Evolutionary conservation across 2,797 vertebrate species (phyloP).

Genomic region (Amblyopsis hoosieri): DNA sequence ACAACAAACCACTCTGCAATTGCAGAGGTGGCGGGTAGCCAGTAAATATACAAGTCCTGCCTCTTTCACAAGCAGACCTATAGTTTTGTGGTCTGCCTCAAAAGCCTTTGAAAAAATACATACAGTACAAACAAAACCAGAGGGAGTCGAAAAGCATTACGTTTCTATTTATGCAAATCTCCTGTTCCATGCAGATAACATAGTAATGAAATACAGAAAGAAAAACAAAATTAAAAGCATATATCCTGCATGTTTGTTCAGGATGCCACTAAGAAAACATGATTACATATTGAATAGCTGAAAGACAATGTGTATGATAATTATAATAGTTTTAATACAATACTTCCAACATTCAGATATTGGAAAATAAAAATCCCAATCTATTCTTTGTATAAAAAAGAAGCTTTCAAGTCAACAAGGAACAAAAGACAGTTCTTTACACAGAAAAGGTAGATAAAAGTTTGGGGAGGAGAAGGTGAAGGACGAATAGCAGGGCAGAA

Average conservation of each 20-base stretch:
- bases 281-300: slow-evolving; percentile 89
- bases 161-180: slow-evolving; percentile 83
- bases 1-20: slow-evolving; percentile 94
- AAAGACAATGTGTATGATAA: slow-evolving; percentile 79
- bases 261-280: slow-evolving; percentile 83
- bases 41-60: slow-evolving; percentile 98
- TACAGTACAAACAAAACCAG: slow-evolving; percentile 82
- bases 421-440: slow-evolving; percentile 83
- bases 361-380: slow-evolving; percentile 92
- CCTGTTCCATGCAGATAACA: slow-evolving; percentile 94
- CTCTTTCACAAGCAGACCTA: slow-evolving; percentile 87
- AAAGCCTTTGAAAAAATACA: slow-evolving; percentile 87
- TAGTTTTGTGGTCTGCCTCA: slow-evolving; percentile 89
- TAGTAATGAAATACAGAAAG: slow-evolving; percentile 85
- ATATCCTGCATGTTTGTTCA: slow-evolving; percentile 87
- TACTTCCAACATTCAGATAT: slow-evolving; percentile 93
- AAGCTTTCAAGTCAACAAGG: slow-evolving; percentile 94
- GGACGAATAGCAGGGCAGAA: slow-evolving; percentile 56
- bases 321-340: slow-evolving; percentile 84
- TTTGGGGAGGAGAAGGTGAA: slow-evolving; percentile 60
- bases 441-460: slow-evolving; percentile 88
- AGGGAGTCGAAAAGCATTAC: slow-evolving; percentile 80
- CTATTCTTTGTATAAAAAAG: slow-evolving; percentile 88
- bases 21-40: slow-evolving; percentile 92
- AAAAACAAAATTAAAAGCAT: slow-evolving; percentile 86